These are phyloP conservation scores for Pentamera pediparva DNA, from an alignment of 53 echinoderm and acorn worm species.

Conservation along the genomic window DNA sequence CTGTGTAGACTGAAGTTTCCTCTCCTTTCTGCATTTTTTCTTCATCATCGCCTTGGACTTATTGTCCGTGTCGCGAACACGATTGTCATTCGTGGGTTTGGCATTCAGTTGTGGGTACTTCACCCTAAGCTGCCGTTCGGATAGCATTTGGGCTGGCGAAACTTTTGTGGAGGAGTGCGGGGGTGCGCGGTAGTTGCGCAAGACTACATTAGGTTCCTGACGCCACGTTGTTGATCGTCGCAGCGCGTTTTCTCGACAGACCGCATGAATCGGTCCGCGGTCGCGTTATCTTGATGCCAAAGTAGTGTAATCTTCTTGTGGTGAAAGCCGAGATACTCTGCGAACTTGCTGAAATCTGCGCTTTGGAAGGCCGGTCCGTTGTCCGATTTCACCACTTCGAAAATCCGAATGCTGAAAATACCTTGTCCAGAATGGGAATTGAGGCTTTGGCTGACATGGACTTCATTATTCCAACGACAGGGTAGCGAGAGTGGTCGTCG, in stretches of 20 bases:
- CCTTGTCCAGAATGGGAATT: background rate
- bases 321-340: constrained; percentile 7
- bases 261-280: constrained; percentile 21
- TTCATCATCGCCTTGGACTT: background rate
- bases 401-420: constrained; percentile 31
- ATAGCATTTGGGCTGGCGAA: background rate
- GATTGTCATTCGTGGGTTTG: background rate
- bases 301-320: constrained; percentile 9
- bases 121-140: background rate
- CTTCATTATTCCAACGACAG: constrained; percentile 21
- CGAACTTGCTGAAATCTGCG: background rate
- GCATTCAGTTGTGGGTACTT: background rate
- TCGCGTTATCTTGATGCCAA: constrained; percentile 28
- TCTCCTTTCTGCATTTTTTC: background rate
- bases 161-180: background rate
- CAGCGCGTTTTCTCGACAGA: constrained; percentile 16
- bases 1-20: background rate
- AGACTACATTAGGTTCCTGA: background rate
- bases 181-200: constrained; percentile 38
- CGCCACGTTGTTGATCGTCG: constrained; percentile 13
- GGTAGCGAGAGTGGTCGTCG: constrained; percentile 29
- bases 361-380: constrained; percentile 28
- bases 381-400: constrained; percentile 49
- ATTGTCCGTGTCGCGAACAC: background rate
- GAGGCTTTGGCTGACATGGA: background rate